Evolutionary conservation across 1,140 invertebrate genomes (phyloP).

Genomic region (Drosophila prosaltans): DNA sequence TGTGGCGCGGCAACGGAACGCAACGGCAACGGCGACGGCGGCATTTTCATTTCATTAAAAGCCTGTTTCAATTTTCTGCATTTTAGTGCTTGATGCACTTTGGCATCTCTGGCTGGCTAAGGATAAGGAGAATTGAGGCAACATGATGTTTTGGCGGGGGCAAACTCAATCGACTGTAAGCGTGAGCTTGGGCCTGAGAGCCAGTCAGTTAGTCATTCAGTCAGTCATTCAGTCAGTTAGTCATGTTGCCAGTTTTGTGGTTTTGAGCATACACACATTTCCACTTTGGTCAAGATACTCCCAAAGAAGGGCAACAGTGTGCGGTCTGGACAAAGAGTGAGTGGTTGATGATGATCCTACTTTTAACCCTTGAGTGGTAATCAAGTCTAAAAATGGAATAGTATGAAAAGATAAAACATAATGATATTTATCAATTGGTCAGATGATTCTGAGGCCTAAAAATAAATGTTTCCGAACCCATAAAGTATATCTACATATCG

Average conservation of each 20-base stretch:
- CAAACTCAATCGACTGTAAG: slow-evolving; percentile 23
- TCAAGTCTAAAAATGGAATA: no score
- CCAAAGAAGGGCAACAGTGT: neutral
- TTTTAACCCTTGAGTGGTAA: neutral
- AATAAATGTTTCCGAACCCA: no score
- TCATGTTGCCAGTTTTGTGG: slow-evolving; percentile 34
- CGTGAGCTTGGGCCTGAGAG: slow-evolving; percentile 1
- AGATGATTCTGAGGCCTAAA: no score
- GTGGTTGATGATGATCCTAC: neutral
- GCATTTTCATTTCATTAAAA: slow-evolving; percentile 64
- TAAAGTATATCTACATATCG: no score
- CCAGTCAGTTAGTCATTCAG: slow-evolving; percentile 1
- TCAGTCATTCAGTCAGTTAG: slow-evolving; percentile 9
- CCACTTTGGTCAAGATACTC: slow-evolving; percentile 3
- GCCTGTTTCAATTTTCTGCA: slow-evolving; percentile 83
- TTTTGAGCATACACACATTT: slow-evolving; percentile 68
- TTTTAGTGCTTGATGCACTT: slow-evolving; percentile 82
- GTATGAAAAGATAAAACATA: no score
- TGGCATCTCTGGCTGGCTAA: slow-evolving; percentile 61
- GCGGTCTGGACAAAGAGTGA: neutral
- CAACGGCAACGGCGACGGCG: slow-evolving; percentile 3
- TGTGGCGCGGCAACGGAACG: neutral
- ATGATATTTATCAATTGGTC: no score
- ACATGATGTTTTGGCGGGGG: slow-evolving; percentile 29
- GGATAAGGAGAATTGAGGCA: slow-evolving; percentile 10